phyloP scores from a whole-genome alignment of 2,113 vertebrate genomes.

The Pseudopodoces humilis region DNA sequence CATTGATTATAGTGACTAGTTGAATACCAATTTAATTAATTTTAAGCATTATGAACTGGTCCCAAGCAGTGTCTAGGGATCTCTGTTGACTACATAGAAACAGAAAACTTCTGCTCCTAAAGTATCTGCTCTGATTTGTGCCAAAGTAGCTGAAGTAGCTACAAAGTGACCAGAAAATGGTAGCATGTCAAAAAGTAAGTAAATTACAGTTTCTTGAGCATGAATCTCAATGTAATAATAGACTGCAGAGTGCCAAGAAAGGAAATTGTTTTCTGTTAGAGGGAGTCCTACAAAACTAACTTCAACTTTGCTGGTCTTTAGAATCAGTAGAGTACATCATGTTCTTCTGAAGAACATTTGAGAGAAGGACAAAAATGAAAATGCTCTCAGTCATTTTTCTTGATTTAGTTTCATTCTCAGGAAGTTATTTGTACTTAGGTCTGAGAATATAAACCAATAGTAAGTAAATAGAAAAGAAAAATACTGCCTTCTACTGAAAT shows the following conservation, averaged over 20 bases:
- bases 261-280: neutral
- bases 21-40: slow-evolving; percentile 41
- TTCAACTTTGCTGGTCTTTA: neutral
- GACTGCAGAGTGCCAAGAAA: neutral
- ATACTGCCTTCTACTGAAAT: neutral
- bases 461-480: neutral
- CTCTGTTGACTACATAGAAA: neutral
- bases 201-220: neutral
- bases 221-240: neutral
- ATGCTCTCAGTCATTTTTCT: neutral
- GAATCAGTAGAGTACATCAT: neutral
- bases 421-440: neutral
- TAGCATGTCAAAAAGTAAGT: neutral
- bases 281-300: neutral
- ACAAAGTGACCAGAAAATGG: neutral
- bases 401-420: neutral
- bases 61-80: neutral
- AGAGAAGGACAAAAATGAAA: neutral
- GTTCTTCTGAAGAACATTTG: neutral
- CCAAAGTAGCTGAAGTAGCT: neutral
- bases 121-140: neutral
- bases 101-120: neutral
- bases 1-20: slow-evolving; percentile 8
- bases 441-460: neutral
- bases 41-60: neutral